A percentile compares a stretch with the other conserved stretches of the same genome.
phyloP scores from a whole-genome alignment of 2,113 vertebrate species.

The Trochalopteron elliotii region DNA sequence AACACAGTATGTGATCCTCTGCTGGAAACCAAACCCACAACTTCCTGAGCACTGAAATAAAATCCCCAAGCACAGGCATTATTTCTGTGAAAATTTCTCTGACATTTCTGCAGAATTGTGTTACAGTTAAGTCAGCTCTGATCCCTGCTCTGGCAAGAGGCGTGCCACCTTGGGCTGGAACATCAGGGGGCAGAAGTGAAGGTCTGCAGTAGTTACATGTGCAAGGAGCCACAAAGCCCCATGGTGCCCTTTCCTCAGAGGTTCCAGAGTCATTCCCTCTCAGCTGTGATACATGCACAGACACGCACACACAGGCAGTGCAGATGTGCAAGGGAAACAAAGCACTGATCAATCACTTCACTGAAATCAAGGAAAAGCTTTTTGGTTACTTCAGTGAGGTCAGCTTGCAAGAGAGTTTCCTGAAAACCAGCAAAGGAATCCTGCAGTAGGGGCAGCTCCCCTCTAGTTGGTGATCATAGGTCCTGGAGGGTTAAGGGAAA shows the following conservation, averaged over 20 bases:
- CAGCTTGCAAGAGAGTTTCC: neutral
- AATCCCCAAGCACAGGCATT: neutral
- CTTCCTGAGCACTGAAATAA: constrained; percentile 83
- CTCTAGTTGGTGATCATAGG: neutral
- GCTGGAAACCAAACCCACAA: constrained; percentile 79
- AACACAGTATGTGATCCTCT: constrained; percentile 83
- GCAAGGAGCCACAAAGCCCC: neutral
- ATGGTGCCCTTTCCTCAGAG: neutral
- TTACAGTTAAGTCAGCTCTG: neutral
- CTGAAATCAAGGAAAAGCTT: neutral
- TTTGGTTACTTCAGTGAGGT: neutral
- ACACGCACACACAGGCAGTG: fast-evolving
- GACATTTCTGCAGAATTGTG: neutral
- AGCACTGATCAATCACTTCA: neutral
- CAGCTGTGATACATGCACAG: neutral
- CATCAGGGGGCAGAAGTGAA: neutral
- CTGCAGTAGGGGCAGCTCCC: neutral
- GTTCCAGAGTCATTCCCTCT: neutral
- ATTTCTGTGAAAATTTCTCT: neutral
- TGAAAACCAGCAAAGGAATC: neutral
- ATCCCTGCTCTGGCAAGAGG: neutral
- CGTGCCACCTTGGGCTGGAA: fast-evolving
- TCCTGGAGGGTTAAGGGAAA: neutral
- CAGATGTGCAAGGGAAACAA: neutral
- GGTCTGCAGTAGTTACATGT: fast-evolving